Evolutionary conservation across 2,113 vertebrate species (phyloP).

Genomic region (Serilophus lunatus): DNA sequence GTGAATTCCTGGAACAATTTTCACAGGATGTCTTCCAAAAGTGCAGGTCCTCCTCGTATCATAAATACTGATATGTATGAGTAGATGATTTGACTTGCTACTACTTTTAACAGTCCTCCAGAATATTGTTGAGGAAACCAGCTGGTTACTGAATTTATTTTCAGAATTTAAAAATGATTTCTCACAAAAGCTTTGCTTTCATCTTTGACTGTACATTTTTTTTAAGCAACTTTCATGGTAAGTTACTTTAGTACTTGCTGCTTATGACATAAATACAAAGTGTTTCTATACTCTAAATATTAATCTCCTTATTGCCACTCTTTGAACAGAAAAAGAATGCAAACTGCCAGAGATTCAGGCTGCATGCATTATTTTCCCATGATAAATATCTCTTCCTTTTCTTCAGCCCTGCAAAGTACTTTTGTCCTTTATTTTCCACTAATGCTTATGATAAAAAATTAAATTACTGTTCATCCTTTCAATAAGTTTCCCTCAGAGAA

Average conservation of each 20-base stretch:
- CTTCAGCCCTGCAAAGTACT: slow-evolving; percentile 69
- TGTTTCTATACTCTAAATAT: slow-evolving; percentile 61
- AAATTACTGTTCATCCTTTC: slow-evolving; percentile 81
- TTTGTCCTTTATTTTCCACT: slow-evolving; percentile 79
- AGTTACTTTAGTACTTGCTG: slow-evolving; percentile 54
- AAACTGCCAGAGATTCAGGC: slow-evolving; percentile 46
- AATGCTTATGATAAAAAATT: slow-evolving; percentile 83
- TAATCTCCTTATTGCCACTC: slow-evolving; percentile 71
- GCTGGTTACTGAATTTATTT: background rate
- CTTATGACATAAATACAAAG: slow-evolving; percentile 45
- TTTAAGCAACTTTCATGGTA: slow-evolving; percentile 10
- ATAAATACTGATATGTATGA: background rate
- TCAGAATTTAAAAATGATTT: slow-evolving; percentile 14
- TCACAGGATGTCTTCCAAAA: background rate
- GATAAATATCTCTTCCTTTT: slow-evolving; percentile 71
- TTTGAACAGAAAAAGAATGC: slow-evolving; percentile 67
- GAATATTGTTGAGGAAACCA: background rate
- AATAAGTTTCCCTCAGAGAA: slow-evolving; percentile 76
- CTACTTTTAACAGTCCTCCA: background rate
- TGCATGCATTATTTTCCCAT: slow-evolving; percentile 65
- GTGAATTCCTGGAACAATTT: background rate
- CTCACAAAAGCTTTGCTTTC: slow-evolving; percentile 27
- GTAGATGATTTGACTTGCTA: background rate
- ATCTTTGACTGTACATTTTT: background rate
- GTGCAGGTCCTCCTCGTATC: background rate